Base-by-base conservation (phyloP, 2,888 invertebrate genomes). In the Plusia festucae region DNA sequence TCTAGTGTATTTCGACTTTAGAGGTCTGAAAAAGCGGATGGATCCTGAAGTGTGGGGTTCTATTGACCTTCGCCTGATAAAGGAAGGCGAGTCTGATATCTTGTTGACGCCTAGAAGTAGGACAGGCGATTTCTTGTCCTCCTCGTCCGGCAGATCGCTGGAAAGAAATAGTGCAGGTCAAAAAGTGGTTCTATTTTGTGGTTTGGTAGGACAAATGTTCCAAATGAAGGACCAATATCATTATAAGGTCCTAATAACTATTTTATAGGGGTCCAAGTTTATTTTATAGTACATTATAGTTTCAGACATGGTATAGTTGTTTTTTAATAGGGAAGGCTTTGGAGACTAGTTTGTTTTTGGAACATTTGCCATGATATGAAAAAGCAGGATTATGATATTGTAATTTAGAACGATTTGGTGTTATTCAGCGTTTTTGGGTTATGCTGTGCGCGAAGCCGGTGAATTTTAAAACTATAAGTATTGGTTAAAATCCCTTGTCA, bases 81-180 rank as follows among this genome's bases (percentile, higher is more conserved):
- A 91, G 0, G 81, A 82, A 30, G 95, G 94, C 0, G 95, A 95
- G 69, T 95, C 95, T 5, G 92, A 90, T 80, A 92, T 95, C 86
- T 96, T 96, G 88, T 95, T 96, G 69, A 96, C 96, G 70, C 96
- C 96, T 85, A 96, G 88, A 58, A 96, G 95, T 68, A 96, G 93
- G 57, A 96, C 96, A 11, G 95, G 94, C 59, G 96, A 95, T 75
- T 96, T 95, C 84, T 95, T 95, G 80, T 96, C 96, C 81, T 95
- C 95, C 82, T 94, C 93, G 86, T 96, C 96, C 27, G 96, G 96
- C 65, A 96, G 93, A 83, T 96, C 96, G 85, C 96, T 96, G 95
- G 55, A 93, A 94, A 83, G 73, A 85, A 70, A 82, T 30, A 68
- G 69, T 66, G 65, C 56, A 27, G 53, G 63, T 82, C 67, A 76